These are phyloP conservation scores for Aromia moschata DNA, from an alignment of 2,888 invertebrate species.

Conservation along the genomic window DNA sequence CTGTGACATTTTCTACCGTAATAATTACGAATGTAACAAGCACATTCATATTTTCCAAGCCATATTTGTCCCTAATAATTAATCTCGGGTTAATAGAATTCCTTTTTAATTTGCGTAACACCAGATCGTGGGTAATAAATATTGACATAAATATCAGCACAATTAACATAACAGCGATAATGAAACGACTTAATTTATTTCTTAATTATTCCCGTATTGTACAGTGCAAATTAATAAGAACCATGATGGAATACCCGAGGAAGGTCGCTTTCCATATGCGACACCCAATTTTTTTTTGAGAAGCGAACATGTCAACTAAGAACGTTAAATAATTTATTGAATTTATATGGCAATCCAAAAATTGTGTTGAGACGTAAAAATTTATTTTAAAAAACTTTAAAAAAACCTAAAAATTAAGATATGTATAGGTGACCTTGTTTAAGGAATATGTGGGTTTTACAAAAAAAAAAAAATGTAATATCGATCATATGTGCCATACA, in stretches of 20 bases:
- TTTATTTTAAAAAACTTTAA: no score
- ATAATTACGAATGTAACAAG: no score
- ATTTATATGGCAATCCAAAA: background rate
- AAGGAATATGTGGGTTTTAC: no score
- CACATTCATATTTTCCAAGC: no score
- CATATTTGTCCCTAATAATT: no score
- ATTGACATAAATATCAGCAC: background rate
- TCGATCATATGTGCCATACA: no score
- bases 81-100: background rate
- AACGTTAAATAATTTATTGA: background rate
- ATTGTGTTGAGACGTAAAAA: no score
- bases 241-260: background rate
- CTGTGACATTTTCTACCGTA: no score
- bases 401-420: no score
- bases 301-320: background rate
- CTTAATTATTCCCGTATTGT: background rate
- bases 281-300: background rate
- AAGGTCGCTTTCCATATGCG: background rate
- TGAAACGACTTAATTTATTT: background rate
- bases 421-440: no score
- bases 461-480: no score
- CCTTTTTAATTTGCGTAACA: background rate
- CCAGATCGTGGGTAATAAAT: conserved; percentile 4
- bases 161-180: background rate
- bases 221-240: background rate